A percentile compares a stretch with the other conserved stretches of the same genome.
These are phyloP conservation scores for Dicerorhinus sumatrensis DNA, from an alignment of 2,113 vertebrate species.

Conservation along the genomic window DNA sequence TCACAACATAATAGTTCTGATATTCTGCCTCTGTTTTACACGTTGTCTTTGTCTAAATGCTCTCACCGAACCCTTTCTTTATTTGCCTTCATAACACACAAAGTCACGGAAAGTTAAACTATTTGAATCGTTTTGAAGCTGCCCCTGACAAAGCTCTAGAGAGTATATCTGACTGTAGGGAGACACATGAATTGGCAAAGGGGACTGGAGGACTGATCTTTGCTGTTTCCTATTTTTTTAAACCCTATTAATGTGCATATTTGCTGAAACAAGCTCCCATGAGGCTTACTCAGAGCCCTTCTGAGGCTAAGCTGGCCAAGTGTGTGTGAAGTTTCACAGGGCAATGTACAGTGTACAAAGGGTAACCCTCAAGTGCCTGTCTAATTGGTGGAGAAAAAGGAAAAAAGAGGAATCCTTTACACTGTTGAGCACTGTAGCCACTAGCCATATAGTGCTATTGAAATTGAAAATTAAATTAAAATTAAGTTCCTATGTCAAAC, in stretches of 20 bases:
- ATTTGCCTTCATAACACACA: background rate
- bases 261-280: background rate
- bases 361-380: background rate
- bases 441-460: background rate
- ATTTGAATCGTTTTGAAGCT: background rate
- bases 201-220: background rate
- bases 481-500: background rate
- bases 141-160: background rate
- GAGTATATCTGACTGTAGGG: background rate
- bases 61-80: background rate
- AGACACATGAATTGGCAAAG: background rate
- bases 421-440: background rate
- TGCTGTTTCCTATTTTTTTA: background rate
- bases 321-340: background rate
- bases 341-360: background rate
- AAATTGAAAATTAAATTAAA: background rate
- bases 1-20: background rate
- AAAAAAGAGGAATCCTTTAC: background rate
- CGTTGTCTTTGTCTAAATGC: background rate
- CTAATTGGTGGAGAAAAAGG: background rate
- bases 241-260: background rate
- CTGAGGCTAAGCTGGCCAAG: conserved; percentile 9
- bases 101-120: background rate
- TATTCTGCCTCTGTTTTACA: background rate
- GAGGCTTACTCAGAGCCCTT: conserved; percentile 50